These are phyloP conservation scores for Simalia tracyae DNA, from an alignment of 2,797 vertebrate species.

Conservation along the genomic window DNA sequence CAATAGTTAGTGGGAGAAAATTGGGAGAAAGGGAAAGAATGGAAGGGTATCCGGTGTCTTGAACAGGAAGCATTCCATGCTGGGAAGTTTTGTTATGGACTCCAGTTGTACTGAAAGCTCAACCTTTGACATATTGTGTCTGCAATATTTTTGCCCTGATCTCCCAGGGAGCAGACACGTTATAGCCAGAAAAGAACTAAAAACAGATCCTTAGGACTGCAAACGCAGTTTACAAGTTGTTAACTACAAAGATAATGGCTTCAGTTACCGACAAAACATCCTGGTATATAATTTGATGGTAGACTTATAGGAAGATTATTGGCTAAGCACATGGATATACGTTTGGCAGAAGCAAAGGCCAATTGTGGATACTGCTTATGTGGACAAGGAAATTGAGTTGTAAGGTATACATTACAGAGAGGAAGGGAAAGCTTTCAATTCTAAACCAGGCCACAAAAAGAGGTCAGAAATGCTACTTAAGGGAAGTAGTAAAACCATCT, in stretches of 20 bases:
- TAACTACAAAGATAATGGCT: constrained; percentile 53
- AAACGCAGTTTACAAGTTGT: constrained; percentile 43
- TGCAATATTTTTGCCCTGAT: background rate
- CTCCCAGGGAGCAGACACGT: background rate
- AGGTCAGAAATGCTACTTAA: background rate
- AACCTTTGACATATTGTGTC: background rate
- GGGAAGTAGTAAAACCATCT: background rate
- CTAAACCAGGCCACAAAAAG: constrained; percentile 29
- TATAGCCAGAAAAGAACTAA: background rate
- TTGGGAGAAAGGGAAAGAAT: background rate
- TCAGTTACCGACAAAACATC: constrained; percentile 58
- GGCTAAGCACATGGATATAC: constrained; percentile 49
- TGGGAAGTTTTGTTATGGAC: background rate
- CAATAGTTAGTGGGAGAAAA: background rate
- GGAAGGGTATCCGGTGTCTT: background rate
- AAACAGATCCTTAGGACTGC: background rate
- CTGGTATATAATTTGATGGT: constrained; percentile 64
- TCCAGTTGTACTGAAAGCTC: background rate
- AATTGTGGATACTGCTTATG: constrained; percentile 53
- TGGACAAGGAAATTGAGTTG: constrained; percentile 33
- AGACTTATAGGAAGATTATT: constrained; percentile 60
- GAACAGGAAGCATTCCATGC: background rate
- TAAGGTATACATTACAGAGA: constrained; percentile 55
- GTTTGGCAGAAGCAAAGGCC: constrained; percentile 60
- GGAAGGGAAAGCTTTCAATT: constrained; percentile 40